Percentiles rank a stretch among this genome's conserved stretches.
Conservation (phyloP, 2,888 invertebrate species). For the Sipha maydis region DNA sequence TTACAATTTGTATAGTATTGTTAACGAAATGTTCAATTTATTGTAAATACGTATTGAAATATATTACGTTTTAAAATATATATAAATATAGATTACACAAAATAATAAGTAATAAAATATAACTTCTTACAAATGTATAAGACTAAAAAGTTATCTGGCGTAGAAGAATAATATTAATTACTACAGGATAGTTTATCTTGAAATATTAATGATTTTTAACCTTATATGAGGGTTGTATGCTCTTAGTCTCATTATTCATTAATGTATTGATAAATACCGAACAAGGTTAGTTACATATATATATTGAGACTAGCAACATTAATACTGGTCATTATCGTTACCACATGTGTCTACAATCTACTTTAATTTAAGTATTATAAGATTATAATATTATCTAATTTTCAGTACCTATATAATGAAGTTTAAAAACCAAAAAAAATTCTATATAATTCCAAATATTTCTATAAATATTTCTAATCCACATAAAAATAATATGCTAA, state of each 20-base stretch:
- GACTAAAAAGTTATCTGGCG: background rate
- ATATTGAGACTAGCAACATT: background rate
- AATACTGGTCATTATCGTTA: background rate
- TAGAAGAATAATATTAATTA: background rate
- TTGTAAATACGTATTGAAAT: background rate
- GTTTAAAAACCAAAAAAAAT: too few species aligned
- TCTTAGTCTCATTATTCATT: background rate
- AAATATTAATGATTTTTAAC: constrained; percentile 7
- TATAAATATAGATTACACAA: background rate
- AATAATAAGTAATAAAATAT: background rate
- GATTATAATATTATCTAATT: background rate
- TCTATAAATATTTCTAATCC: background rate
- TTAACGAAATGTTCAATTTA: background rate
- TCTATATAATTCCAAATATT: background rate
- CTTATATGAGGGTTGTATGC: background rate
- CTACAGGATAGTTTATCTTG: background rate
- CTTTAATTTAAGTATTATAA: background rate
- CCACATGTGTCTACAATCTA: constrained; percentile 6
- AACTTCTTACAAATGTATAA: background rate
- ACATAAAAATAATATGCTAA: background rate
- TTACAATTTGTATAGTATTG: background rate
- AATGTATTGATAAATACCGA: background rate
- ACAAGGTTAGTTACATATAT: too few species aligned
- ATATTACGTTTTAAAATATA: background rate
- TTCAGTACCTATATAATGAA: background rate